phyloP scores from a whole-genome alignment of 2,113 vertebrate genomes.

The Seriola rivoliana region DNA sequence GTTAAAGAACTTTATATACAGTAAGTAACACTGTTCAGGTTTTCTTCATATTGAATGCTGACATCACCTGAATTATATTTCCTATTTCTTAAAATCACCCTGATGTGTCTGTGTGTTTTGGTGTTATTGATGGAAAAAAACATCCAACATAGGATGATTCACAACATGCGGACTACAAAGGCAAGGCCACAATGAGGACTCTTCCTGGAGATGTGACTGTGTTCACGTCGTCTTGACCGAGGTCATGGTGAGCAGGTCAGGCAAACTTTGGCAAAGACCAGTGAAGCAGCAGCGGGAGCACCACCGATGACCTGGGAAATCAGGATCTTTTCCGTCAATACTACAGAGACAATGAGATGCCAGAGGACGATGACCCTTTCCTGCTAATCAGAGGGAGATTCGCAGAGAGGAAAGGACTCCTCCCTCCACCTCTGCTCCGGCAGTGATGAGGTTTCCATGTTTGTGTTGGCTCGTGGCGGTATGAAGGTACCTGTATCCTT shows the following conservation, averaged over 20 bases:
- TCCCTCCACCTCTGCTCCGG: slow-evolving; percentile 63
- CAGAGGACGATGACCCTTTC: slow-evolving; percentile 73
- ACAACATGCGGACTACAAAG: slow-evolving; percentile 37
- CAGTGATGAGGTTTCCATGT: slow-evolving; percentile 77
- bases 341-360: slow-evolving; percentile 79
- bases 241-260: slow-evolving; percentile 44
- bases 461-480: slow-evolving; percentile 71
- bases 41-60: neutral
- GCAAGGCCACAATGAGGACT: slow-evolving; percentile 49
- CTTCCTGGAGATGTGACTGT: slow-evolving; percentile 78
- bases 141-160: slow-evolving; percentile 12
- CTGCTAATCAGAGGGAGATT: slow-evolving; percentile 73
- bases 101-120: slow-evolving; percentile 9
- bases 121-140: slow-evolving; percentile 24
- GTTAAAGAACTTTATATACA: neutral
- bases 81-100: neutral
- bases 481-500: slow-evolving; percentile 63
- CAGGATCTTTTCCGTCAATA: slow-evolving; percentile 71
- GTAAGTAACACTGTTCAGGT: neutral
- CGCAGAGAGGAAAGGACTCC: slow-evolving; percentile 70
- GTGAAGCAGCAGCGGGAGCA: slow-evolving; percentile 31
- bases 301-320: slow-evolving; percentile 62
- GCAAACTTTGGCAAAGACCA: slow-evolving; percentile 53
- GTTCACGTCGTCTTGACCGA: slow-evolving; percentile 20
- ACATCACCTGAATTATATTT: neutral